Conservation (phyloP, 2,888 invertebrate genomes). For the Synergus gifuensis region DNA sequence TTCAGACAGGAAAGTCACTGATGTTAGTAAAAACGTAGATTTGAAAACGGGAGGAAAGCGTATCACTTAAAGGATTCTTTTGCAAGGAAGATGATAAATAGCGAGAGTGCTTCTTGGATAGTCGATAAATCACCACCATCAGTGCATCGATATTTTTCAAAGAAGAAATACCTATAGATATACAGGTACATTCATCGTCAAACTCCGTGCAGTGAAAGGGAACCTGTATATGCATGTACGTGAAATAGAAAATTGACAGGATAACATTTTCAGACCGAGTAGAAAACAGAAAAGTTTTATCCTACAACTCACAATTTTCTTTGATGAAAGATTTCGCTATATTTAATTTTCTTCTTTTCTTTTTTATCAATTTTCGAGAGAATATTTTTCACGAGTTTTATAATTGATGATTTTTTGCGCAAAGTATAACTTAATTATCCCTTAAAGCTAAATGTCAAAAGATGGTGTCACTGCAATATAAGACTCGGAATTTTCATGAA, state of each 20-base stretch:
- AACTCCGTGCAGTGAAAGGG: constrained; percentile 10
- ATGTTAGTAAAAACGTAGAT: neutral
- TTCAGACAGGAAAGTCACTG: constrained; percentile 13
- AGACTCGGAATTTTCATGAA: neutral
- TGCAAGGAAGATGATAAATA: constrained; percentile 30
- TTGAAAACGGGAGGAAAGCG: constrained; percentile 9
- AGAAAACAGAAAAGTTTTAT: constrained; percentile 23
- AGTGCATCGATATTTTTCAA: constrained; percentile 33
- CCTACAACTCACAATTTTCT: neutral
- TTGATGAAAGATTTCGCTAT: no score
- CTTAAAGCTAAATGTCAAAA: neutral
- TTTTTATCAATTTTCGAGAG: neutral
- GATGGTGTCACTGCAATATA: neutral
- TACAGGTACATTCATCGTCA: constrained; percentile 34
- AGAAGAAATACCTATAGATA: constrained; percentile 10
- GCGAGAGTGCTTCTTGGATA: constrained; percentile 33
- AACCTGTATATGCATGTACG: constrained; percentile 6
- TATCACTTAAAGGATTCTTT: constrained; percentile 32
- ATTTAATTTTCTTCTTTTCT: no score
- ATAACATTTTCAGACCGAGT: constrained; percentile 9
- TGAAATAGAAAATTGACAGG: constrained; percentile 24
- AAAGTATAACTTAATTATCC: neutral
- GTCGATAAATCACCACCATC: constrained; percentile 35
- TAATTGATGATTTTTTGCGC: neutral
- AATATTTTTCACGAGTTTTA: neutral